Percentiles rank a stretch among this genome's conserved stretches.
Evolutionary conservation across 1,140 invertebrate species (phyloP).

Genomic region (Scaptodrosophila lebanonensis): DNA sequence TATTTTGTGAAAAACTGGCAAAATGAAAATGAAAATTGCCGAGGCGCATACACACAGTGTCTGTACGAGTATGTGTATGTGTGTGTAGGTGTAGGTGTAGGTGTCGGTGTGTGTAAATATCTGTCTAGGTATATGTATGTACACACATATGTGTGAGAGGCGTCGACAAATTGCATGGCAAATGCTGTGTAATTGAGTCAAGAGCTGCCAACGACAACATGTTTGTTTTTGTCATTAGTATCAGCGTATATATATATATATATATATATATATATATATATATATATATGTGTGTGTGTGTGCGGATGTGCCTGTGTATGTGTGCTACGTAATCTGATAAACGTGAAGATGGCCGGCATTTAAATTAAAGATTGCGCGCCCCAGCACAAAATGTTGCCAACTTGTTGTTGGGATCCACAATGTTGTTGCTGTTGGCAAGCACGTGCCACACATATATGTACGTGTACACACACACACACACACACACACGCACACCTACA

Average conservation of each 20-base stretch:
- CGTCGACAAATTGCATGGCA: constrained; percentile 45
- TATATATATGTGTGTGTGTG: constrained; percentile 1
- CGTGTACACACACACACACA: not conserved
- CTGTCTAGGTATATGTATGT: constrained; percentile 28
- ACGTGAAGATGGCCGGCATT: constrained; percentile 72
- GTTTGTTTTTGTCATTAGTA: not conserved
- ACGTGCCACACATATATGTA: constrained; percentile 28
- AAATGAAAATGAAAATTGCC: constrained; percentile 61
- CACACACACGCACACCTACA: too few species aligned
- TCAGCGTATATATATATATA: not conserved
- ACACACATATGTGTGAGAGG: not conserved
- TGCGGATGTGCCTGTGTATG: constrained; percentile 6
- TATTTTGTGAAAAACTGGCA: constrained; percentile 60
- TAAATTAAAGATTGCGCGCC: constrained; percentile 68
- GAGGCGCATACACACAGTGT: not conserved
- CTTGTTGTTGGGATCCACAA: constrained; percentile 17
- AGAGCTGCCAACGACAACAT: constrained; percentile 23
- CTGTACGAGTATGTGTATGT: constrained; percentile 5
- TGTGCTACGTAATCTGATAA: constrained; percentile 66
- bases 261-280: not conserved
- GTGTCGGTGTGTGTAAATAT: too few species aligned
- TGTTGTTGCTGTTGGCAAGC: constrained; percentile 5
- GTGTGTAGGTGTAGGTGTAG: too few species aligned
- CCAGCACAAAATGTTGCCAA: constrained; percentile 59
- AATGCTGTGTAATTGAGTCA: constrained; percentile 69